Evolutionary conservation across 1,140 invertebrate species (phyloP).

Genomic region (Ylistrum balloti): DNA sequence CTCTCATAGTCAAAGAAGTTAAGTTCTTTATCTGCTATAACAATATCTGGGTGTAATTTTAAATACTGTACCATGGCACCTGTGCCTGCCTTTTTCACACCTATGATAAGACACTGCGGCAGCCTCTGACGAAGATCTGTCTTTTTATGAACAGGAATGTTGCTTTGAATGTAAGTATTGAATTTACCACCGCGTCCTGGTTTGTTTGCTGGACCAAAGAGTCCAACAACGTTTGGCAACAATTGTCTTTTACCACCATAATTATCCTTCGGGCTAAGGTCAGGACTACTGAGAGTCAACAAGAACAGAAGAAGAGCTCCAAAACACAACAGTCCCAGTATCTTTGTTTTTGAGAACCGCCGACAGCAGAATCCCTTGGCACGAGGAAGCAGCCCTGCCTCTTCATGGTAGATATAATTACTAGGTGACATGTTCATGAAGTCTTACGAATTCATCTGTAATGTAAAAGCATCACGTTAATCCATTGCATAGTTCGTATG

Average conservation of each 20-base stretch:
- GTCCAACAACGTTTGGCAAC: neutral
- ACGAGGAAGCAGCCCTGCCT: neutral
- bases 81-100: conserved; percentile 83
- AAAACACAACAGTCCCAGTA: neutral
- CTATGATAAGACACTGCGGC: conserved; percentile 82
- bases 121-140: conserved; percentile 60
- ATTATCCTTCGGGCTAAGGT: neutral
- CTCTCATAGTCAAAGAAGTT: conserved; percentile 83
- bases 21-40: conserved; percentile 75
- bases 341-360: neutral
- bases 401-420: neutral
- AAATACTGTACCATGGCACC: conserved; percentile 82
- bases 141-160: conserved; percentile 1
- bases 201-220: neutral
- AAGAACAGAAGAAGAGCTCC: neutral
- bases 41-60: conserved; percentile 81
- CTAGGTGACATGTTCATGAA: neutral
- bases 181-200: neutral
- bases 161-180: neutral
- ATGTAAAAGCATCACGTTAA: no score
- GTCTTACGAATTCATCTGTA: neutral
- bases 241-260: neutral
- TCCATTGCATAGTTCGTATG: no score
- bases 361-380: conserved; percentile 22
- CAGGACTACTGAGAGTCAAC: neutral